Base-by-base conservation (phyloP, 2,113 vertebrate genomes). In the Antennarius striatus region DNA sequence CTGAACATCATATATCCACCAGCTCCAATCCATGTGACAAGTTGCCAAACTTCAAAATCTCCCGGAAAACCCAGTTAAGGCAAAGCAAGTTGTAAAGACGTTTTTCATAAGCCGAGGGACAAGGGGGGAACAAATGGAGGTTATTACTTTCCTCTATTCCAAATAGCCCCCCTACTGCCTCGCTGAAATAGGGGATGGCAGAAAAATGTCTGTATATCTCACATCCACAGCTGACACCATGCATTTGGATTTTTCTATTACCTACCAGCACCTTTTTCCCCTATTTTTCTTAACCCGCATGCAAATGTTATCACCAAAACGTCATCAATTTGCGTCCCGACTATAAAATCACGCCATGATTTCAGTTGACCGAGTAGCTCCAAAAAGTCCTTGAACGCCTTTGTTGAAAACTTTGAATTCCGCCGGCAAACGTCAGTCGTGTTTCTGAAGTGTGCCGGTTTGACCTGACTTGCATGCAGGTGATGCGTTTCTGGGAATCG, bases 11-110 rank as follows among this genome's bases (percentile, higher is more conserved):
- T 92, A 91, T 89, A 87, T 92, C 84, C 88, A 86, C 80, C 86
- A 56, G 88, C 80, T 88, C 75, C 80, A 86, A 88, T 89, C 83
- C 86, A 47, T 90, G 88, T 93, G 92, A 92, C 90, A 91, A 91
- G 91, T 92, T 91, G 90, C 91, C 89, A 92, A 94, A 93, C 93
- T 92, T 91, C 86, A 69, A 90, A 92, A 92, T 92, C 89, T 90
- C 86, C 89, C 83, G 68, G 86, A 91, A 93, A 92, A 89, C 84
- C 83, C 82, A 85, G 89, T 87, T 90, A 91, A 91, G 90, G 86
- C 71, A 90, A 89, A 90, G 84, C 88, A 76, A 90, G 91, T 90
- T 86, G 88, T 88, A 85, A 85, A 90, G 88, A 88, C 83, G 86
- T 91, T 90, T 92, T 90, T 91, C 88, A 92, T 88, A 90, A 91